Evolutionary conservation across 2,888 invertebrate genomes (phyloP).

Genomic region (Gymnocheta viridis): DNA sequence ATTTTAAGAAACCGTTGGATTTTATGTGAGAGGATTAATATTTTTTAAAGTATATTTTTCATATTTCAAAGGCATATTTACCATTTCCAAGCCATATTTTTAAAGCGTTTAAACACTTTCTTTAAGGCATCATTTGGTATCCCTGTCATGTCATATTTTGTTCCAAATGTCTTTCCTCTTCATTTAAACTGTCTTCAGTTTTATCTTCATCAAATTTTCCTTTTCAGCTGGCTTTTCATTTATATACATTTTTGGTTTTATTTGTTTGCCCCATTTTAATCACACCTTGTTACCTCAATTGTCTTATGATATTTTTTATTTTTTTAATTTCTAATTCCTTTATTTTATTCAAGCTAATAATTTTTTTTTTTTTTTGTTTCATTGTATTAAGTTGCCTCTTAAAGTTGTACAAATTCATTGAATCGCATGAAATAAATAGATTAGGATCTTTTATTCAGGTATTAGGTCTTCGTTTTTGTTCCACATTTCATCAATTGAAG

Average conservation of each 20-base stretch:
- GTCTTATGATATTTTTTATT: slow-evolving; percentile 15
- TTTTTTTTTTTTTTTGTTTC: slow-evolving; percentile 41
- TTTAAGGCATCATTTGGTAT: too few relatives aligned
- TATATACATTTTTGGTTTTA: slow-evolving; percentile 11
- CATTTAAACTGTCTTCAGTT: background rate
- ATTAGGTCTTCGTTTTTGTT: slow-evolving; percentile 7
- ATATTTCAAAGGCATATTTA: too few relatives aligned
- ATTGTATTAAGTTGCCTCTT: slow-evolving; percentile 21
- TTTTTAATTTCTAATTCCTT: background rate
- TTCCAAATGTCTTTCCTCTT: background rate
- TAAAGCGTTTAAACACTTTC: too few relatives aligned
- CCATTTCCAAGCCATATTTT: too few relatives aligned
- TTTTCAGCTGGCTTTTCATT: slow-evolving; percentile 18
- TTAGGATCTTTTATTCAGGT: slow-evolving; percentile 25
- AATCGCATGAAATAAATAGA: slow-evolving; percentile 35
- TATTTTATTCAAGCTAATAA: background rate
- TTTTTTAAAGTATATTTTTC: too few relatives aligned
- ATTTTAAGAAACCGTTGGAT: too few relatives aligned
- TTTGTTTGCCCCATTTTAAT: slow-evolving; percentile 22
- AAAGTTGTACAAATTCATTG: slow-evolving; percentile 43
- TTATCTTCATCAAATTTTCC: slow-evolving; percentile 9
- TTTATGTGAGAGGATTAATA: too few relatives aligned
- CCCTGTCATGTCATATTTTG: too few relatives aligned
- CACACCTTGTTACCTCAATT: slow-evolving; percentile 37
- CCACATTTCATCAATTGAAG: slow-evolving; percentile 20